A percentile compares a stretch with the other conserved stretches of the same genome.
phyloP scores from a whole-genome alignment of 1,140 invertebrate species.

The Littorina saxatilis region DNA sequence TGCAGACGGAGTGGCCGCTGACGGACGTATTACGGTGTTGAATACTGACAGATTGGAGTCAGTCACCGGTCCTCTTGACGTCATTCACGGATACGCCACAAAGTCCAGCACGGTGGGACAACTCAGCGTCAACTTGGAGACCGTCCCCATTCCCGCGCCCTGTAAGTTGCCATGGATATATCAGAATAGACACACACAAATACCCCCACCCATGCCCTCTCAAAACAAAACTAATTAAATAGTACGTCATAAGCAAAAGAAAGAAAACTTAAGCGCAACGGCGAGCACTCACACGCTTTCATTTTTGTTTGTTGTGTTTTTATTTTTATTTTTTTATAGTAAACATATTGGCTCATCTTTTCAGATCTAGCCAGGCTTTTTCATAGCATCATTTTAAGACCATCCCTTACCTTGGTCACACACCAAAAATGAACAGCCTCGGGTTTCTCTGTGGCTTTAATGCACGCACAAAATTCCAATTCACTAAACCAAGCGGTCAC shows the following conservation, averaged over 20 bases:
- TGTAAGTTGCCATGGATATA: slow-evolving; percentile 49
- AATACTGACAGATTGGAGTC: slow-evolving; percentile 52
- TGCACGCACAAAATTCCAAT: too few relatives aligned
- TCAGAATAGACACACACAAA: neutral
- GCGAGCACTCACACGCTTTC: neutral
- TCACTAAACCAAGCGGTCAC: too few relatives aligned
- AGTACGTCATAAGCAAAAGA: neutral
- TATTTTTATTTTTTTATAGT: too few relatives aligned
- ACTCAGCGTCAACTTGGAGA: slow-evolving; percentile 51
- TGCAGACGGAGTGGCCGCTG: slow-evolving; percentile 45
- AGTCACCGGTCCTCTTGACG: slow-evolving; percentile 45
- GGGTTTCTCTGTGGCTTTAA: too few relatives aligned
- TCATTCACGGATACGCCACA: slow-evolving; percentile 56
- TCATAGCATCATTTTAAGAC: too few relatives aligned
- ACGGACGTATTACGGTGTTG: slow-evolving; percentile 53
- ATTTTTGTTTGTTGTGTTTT: too few relatives aligned
- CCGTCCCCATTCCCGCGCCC: slow-evolving; percentile 53
- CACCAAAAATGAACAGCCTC: too few relatives aligned
- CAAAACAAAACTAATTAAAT: neutral
- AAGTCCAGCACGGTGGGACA: slow-evolving; percentile 44
- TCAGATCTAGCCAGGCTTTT: too few relatives aligned
- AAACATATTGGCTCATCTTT: too few relatives aligned
- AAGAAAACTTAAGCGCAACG: neutral
- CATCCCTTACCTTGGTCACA: too few relatives aligned
- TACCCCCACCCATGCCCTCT: too few relatives aligned